Evolutionary conservation across 2,888 invertebrate genomes (phyloP).

Genomic region (Drosophila multiciliata): DNA sequence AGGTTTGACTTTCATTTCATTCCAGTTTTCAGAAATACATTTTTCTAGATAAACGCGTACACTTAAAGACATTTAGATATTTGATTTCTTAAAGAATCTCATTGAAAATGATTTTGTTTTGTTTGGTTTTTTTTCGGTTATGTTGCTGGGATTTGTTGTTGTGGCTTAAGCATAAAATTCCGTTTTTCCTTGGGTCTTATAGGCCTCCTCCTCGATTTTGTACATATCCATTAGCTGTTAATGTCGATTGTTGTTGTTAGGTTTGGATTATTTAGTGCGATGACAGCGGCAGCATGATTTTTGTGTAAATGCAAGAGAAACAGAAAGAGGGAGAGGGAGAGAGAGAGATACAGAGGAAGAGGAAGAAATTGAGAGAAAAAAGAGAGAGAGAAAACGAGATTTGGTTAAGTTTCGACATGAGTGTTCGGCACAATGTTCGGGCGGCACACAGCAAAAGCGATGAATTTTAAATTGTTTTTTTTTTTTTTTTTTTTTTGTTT

Average conservation of each 20-base stretch:
- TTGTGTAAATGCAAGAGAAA: conserved; percentile 10
- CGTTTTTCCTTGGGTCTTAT: conserved; percentile 93
- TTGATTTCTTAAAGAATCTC: conserved; percentile 8
- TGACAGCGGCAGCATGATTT: conserved; percentile 60
- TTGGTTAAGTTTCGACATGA: conserved; percentile 29
- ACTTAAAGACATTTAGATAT: conserved; percentile 24
- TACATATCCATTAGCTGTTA: conserved; percentile 95
- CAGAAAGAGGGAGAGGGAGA: conserved; percentile 17
- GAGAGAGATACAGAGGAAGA: conserved; percentile 8
- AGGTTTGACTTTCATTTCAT: conserved; percentile 67
- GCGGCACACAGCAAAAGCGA: conserved; percentile 47
- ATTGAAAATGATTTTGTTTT: conserved; percentile 11
- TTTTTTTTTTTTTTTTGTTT: background rate
- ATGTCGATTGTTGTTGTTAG: conserved; percentile 36
- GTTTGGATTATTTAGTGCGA: conserved; percentile 46
- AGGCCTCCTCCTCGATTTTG: conserved; percentile 96
- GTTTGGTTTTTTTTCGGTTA: background rate
- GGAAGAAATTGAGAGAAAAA: conserved; percentile 3
- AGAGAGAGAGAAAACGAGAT: conserved; percentile 27
- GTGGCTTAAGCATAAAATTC: conserved; percentile 93
- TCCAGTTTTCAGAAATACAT: conserved; percentile 46
- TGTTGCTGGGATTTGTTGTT: conserved; percentile 28
- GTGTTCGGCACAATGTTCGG: conserved; percentile 11
- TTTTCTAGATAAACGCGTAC: conserved; percentile 11
- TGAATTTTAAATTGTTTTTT: conserved; percentile 23